Percentiles rank a stretch among this genome's conserved stretches.
phyloP scores from a whole-genome alignment of 2,888 invertebrate genomes.

The Lepidocyrtoides sp. region DNA sequence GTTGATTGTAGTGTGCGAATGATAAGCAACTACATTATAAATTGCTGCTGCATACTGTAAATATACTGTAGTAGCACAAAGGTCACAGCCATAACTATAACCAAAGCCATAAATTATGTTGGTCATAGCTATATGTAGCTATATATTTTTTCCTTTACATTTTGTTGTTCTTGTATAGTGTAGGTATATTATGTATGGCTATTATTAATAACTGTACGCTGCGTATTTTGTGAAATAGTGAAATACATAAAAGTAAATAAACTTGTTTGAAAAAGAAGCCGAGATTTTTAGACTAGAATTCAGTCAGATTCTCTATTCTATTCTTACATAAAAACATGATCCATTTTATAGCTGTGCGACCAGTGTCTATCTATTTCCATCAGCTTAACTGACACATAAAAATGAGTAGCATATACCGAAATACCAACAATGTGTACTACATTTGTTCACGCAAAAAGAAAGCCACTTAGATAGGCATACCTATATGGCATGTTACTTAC shows the following conservation, averaged over 20 bases:
- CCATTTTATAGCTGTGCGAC: too few species aligned
- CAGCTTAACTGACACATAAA: not conserved
- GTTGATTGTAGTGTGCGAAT: too few species aligned
- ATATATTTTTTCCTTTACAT: not conserved
- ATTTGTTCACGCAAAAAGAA: not conserved
- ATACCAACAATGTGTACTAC: not conserved
- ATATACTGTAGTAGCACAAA: not conserved
- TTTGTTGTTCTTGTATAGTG: not conserved
- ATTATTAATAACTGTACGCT: not conserved
- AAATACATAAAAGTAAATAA: not conserved
- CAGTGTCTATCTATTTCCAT: not conserved
- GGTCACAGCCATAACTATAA: too few species aligned
- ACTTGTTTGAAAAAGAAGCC: not conserved
- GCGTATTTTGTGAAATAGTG: constrained; percentile 1
- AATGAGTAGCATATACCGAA: not conserved
- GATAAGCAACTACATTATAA: too few species aligned
- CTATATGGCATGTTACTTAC: too few species aligned
- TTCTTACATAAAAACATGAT: not conserved
- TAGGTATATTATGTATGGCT: not conserved
- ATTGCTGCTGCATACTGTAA: too few species aligned
- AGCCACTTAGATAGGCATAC: not conserved
- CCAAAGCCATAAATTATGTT: too few species aligned
- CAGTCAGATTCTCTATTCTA: not conserved
- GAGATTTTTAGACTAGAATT: not conserved
- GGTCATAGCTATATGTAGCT: too few species aligned